Conservation (phyloP, 2,113 vertebrate species). For the Lampris megalopsis region DNA sequence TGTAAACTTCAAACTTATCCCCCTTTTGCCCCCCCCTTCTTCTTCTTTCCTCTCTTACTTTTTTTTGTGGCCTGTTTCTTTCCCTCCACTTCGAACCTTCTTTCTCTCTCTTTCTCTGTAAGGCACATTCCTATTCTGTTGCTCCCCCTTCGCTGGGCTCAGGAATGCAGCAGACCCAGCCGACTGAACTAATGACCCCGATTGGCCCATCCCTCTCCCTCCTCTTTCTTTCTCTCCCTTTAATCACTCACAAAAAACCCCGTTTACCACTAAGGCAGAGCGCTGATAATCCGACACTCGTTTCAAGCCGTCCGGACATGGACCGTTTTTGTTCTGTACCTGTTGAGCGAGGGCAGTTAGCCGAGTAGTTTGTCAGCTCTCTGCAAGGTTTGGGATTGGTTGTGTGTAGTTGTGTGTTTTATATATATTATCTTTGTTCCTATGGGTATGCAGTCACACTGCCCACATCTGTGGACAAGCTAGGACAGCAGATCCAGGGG, state of each 20-base stretch:
- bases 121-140: constrained; percentile 82
- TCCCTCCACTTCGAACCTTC: constrained; percentile 70
- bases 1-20: constrained; percentile 13
- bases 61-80: constrained; percentile 82
- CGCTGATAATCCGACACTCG: background rate
- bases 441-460: too few relatives aligned
- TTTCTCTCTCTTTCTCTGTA: constrained; percentile 62
- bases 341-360: constrained; percentile 3
- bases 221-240: constrained; percentile 55
- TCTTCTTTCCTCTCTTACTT: constrained; percentile 63
- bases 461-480: too few relatives aligned
- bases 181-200: constrained; percentile 87
- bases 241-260: constrained; percentile 49
- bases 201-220: constrained; percentile 78
- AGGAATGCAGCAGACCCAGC: constrained; percentile 86
- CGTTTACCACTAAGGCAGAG: constrained; percentile 16
- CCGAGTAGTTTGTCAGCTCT: background rate
- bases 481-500: too few relatives aligned
- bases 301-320: background rate
- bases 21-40: constrained; percentile 15
- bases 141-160: constrained; percentile 83
- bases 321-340: constrained; percentile 26
- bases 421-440: too few relatives aligned
- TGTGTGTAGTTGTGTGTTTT: background rate
- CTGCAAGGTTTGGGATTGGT: background rate